Conservation (phyloP, 2,797 vertebrate genomes). For the Schizothorax lantsangensis region DNA sequence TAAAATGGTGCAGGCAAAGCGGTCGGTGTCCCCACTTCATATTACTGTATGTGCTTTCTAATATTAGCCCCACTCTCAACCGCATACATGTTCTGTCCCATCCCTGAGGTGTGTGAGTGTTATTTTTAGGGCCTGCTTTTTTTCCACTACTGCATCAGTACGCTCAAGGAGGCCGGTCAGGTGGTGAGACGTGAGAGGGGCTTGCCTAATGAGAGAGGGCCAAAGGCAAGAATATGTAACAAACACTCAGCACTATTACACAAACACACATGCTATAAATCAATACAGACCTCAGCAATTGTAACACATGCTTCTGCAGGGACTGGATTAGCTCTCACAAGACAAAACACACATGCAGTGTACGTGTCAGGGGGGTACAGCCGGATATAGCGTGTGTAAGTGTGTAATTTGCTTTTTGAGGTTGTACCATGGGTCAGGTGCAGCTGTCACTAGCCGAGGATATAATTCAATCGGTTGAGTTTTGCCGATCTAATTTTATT, state of each 20-base stretch:
- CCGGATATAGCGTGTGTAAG: neutral
- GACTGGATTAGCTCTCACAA: slow-evolving; percentile 18
- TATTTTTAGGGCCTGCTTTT: slow-evolving; percentile 83
- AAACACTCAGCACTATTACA: slow-evolving; percentile 36
- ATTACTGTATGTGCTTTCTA: slow-evolving; percentile 76
- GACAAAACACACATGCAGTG: neutral
- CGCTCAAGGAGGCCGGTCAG: slow-evolving; percentile 36
- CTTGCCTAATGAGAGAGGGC: slow-evolving; percentile 46
- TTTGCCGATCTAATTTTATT: slow-evolving; percentile 5
- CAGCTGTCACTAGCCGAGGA: neutral
- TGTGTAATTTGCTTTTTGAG: slow-evolving; percentile 19
- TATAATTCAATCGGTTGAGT: neutral
- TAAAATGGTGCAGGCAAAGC: slow-evolving; percentile 63
- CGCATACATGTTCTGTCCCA: slow-evolving; percentile 54
- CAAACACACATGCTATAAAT: slow-evolving; percentile 41
- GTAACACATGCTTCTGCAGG: slow-evolving; percentile 14
- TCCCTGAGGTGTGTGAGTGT: slow-evolving; percentile 51
- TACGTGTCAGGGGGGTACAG: neutral
- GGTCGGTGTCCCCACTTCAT: slow-evolving; percentile 26
- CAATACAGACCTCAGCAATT: slow-evolving; percentile 11
- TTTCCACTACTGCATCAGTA: slow-evolving; percentile 83
- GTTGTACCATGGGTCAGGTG: slow-evolving; percentile 1
- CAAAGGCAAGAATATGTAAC: slow-evolving; percentile 28
- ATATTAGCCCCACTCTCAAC: slow-evolving; percentile 72
- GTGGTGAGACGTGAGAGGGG: slow-evolving; percentile 52